Base-by-base conservation (phyloP, 1,140 invertebrate species). In the Chelonus insularis region DNA sequence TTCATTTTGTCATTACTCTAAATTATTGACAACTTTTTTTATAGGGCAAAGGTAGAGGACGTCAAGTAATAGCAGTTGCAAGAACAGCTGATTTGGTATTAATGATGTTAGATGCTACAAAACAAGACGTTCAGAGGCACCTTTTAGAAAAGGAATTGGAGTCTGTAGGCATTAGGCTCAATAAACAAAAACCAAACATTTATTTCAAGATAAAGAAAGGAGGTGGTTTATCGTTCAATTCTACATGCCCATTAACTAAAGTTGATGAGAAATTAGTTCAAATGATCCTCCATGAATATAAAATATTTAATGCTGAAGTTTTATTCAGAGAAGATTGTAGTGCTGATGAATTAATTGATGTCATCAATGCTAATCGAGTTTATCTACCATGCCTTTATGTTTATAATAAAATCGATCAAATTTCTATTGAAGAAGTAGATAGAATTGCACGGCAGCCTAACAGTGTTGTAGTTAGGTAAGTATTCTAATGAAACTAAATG, bases 321-420 rank as follows among this genome's bases (percentile, higher is more conserved):
- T 82, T 99, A 37, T 99, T 99, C 79, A 85, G 97, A 16, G 97
- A 99, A 79, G 97, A 99, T 79, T 95, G 91, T 73, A 91, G 88
- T 1, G 88, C 96, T 3, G 98, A 99, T 81, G 96, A 99, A 76
- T 87, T 99, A 71, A 99, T 99, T 63, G 98, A 99, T 83, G 96
- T 99, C n/a, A 97, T 99, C 63, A 91, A 94, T 37, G 96, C 92
- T 3, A 99, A 98, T 83, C 86, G 97, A 67, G 95, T 98, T 47
- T 99, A 99, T 83, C 84, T 99, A 70, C 94, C 96, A 45, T 99
- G 97, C 82, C 78, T 99, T 45, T 98, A 98, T 83, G 95, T 98
- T 47, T 99, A 99, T 83, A 99, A 99, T 82, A 99, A 99, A 87
- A 98, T 99, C 70, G 97, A 99, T 91, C 96, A 99, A 83, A 95